Evolutionary conservation across 2,797 vertebrate genomes (phyloP), one percentile per base, ranked within the genome.

Genomic region (Sciurus carolinensis): DNA sequence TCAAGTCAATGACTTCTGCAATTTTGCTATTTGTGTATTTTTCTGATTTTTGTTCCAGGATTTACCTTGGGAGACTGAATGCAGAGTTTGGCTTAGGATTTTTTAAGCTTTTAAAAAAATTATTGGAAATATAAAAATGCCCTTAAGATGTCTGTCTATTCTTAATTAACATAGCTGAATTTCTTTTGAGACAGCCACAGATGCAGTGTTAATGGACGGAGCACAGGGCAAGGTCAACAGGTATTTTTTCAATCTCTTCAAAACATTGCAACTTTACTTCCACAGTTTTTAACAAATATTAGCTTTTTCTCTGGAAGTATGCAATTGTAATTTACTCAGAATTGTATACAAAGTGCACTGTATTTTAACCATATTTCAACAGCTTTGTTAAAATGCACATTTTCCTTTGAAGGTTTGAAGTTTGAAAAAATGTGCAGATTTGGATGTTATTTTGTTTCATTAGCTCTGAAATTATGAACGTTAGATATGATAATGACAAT

Each of bases 71-170:
- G 26, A 5, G 20, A 77, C 7, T 66, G 7, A 69, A 66, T 75
- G 42, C 2, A 90, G 42, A 9, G 84, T 91, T 94, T 85, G 17
- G 36, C 54, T 91, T 96, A 54, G 59, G 18, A 66, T 62, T 85
- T 87, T 87, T 67, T 90, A 95, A 30, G 36, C 28, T 57, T 88
- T 87, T 88, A 3, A 17, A 30, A 66, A 80, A 87, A 72, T 77
- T 47, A 84, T 87, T 85, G 20, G 39, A 95, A 83, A 94, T 44
- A 85, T 85, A 80, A 95, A 62, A 94, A 72, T 54, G 92, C 18
- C 86, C 26, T 87, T 91, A 95, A 91, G 47, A 95, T 66, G 11
- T 71, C 33, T 80, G 30, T 90, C 30, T 92, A n/a, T 59, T 87
- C 33, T 88, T 91, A 88, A 47, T 83, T 87, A 96, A 84, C 64